Base-by-base conservation (phyloP, 2,113 vertebrate species). In the Caranx ignobilis region DNA sequence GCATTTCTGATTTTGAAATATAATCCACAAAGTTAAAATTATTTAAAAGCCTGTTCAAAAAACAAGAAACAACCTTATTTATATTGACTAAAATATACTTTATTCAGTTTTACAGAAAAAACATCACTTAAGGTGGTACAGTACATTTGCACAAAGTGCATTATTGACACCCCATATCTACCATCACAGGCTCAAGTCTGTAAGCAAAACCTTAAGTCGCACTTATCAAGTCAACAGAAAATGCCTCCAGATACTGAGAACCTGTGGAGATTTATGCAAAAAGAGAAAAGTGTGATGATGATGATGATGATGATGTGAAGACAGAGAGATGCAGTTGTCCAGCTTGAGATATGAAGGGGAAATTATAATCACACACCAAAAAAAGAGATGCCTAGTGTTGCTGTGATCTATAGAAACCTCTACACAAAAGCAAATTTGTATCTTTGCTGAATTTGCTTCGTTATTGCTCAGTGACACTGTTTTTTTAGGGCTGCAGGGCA, bases 11-110 rank as follows among this genome's bases (percentile, higher is more conserved):
- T 45, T 4, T 50, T 16, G 48, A 50, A 50, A 9, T 19, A 10
- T 54, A 18, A 56, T 31, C 21, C 31, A 4, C 0, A 31, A 11
- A 11, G 16, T 10, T 37, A 61, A 37, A 11, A 5, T 34, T 11
- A n/a, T 37, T 15, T 57, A 2, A 18, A 35, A 39, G 35, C 32
- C n/a, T 26, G 11, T 2, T 11, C 32, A 3, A 3, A 31, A 56
- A 7, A 79, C 12, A 72, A 31, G 11, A 62, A 31, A 52, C 19
- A 76, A 41, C 21, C 0, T 18, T 26, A 52, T 35, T 60, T 32
- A 45, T 57, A 18, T 64, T 52, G 39, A 79, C 16, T 45, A 89
- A 87, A 90, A 86, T 89, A 88, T 43, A 85, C 55, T 91, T 85
- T 83, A 77, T 79, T 88, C 57, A 11, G 18, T 43, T 26, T 63